phyloP scores from a whole-genome alignment of 2,113 vertebrate species.

The Siniperca knerii region DNA sequence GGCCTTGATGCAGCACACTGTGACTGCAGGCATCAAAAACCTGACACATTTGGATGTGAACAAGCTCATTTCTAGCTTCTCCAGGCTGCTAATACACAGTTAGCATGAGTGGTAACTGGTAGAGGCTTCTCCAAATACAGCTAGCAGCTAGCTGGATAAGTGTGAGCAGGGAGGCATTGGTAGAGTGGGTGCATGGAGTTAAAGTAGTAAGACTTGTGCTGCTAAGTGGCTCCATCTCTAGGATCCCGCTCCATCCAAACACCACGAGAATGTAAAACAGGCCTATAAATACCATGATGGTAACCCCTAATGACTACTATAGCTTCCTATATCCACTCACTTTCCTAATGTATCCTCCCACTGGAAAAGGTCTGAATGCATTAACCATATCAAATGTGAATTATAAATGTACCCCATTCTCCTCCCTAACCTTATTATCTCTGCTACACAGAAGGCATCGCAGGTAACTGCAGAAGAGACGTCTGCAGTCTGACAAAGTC shows the following conservation, averaged over 20 bases:
- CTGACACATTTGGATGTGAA: conserved; percentile 8
- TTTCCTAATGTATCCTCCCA: conserved; percentile 57
- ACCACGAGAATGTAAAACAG: conserved; percentile 28
- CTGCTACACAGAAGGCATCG: conserved; percentile 6
- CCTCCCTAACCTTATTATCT: conserved; percentile 41
- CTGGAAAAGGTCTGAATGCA: conserved; percentile 58
- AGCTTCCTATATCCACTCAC: conserved; percentile 48
- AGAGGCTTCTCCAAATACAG: conserved; percentile 25
- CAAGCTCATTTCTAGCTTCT: not conserved
- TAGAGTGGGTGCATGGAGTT: not conserved
- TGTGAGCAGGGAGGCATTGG: not conserved
- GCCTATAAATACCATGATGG: conserved; percentile 66
- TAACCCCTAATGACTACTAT: conserved; percentile 56
- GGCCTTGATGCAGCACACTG: conserved; percentile 18
- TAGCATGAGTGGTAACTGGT: conserved; percentile 1
- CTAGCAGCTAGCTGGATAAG: not conserved
- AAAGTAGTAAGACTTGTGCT: not conserved
- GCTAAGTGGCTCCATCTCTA: conserved; percentile 1
- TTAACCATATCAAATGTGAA: conserved; percentile 65
- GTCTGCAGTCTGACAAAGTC: conserved; percentile 20
- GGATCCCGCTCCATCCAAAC: conserved; percentile 7
- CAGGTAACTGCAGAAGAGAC: conserved; percentile 30
- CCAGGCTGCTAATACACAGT: not conserved
- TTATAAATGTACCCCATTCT: conserved; percentile 36
- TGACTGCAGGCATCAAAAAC: conserved; percentile 21